phyloP scores from a whole-genome alignment of 2,113 vertebrate genomes.

The Bucco capensis region DNA sequence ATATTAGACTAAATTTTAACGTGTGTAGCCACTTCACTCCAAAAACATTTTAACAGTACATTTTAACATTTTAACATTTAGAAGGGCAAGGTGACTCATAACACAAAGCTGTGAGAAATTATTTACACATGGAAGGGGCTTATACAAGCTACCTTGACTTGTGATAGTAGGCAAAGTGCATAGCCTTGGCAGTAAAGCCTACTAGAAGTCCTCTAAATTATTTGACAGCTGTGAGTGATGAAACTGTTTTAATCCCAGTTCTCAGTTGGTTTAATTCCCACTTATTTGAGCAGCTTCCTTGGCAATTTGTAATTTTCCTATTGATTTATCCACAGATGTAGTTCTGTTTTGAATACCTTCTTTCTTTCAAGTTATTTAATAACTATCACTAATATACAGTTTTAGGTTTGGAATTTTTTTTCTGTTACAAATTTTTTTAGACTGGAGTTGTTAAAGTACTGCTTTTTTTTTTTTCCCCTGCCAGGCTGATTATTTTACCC shows the following conservation, averaged over 20 bases:
- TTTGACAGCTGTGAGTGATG: neutral
- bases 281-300: slow-evolving; percentile 8
- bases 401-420: neutral
- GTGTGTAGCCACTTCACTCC: neutral
- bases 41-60: neutral
- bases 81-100: neutral
- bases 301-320: neutral
- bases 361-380: neutral
- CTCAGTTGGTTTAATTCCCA: neutral
- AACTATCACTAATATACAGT: neutral
- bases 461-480: neutral
- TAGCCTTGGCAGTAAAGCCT: neutral
- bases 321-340: slow-evolving; percentile 10
- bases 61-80: too few species aligned
- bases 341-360: neutral
- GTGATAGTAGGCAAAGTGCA: neutral
- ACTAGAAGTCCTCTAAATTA: neutral
- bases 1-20: neutral
- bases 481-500: neutral
- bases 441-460: neutral
- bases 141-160: neutral
- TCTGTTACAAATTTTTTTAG: neutral
- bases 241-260: neutral
- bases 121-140: neutral
- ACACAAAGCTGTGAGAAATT: neutral